These are phyloP conservation scores for Luscinia luscinia DNA, from an alignment of 2,797 vertebrate species.

Conservation along the genomic window DNA sequence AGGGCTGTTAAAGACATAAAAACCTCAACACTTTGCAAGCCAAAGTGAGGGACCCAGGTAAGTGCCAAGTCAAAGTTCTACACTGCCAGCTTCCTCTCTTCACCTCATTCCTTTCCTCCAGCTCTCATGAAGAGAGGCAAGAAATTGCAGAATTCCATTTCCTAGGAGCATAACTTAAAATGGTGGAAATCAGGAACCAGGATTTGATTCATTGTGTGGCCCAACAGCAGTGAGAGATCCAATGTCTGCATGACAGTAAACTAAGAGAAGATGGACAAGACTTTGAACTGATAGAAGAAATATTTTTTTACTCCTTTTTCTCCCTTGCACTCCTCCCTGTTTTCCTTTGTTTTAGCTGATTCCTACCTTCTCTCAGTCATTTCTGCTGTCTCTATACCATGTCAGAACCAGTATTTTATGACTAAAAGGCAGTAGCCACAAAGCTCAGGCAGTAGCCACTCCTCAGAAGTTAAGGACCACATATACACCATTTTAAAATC, in stretches of 20 bases:
- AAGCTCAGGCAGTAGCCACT: neutral
- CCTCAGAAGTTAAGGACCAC: neutral
- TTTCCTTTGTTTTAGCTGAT: slow-evolving; percentile 13
- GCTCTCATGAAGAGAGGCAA: neutral
- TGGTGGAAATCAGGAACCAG: slow-evolving; percentile 25
- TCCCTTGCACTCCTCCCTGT: slow-evolving; percentile 21
- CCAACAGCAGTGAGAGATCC: slow-evolving; percentile 1
- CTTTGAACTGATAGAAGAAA: slow-evolving; percentile 7
- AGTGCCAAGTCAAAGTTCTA: neutral
- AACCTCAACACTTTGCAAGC: neutral
- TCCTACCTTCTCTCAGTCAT: neutral
- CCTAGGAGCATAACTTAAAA: slow-evolving; percentile 28
- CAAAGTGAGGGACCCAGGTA: neutral
- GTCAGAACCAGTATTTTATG: neutral
- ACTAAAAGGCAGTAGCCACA: neutral
- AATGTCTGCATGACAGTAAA: neutral
- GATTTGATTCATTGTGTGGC: slow-evolving; percentile 21
- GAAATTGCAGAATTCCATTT: slow-evolving; percentile 16
- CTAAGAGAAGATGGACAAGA: slow-evolving; percentile 39
- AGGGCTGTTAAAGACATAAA: neutral
- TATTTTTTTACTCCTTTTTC: neutral
- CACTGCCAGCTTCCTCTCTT: neutral
- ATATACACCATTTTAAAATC: neutral
- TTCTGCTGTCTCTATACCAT: neutral
- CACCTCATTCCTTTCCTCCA: slow-evolving; percentile 14